Evolutionary conservation across 2,888 invertebrate species (phyloP), one percentile per base, ranked within the genome.

Genomic region (Julus scandinavius): DNA sequence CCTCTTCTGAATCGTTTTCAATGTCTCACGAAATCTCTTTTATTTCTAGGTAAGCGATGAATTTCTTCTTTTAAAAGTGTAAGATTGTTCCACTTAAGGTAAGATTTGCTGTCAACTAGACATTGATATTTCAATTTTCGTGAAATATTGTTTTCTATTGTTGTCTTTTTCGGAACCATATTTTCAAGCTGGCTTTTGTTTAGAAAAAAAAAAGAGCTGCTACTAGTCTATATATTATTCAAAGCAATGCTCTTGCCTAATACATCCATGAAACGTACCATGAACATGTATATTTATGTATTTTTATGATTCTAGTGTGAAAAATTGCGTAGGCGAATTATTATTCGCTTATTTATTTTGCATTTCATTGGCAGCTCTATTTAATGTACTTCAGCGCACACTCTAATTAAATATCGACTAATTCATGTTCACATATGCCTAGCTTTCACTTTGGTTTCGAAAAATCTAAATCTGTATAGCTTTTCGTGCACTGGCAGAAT

Each of bases 351-450:
- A 29, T 72, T 29, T 72, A 72, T 72, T 29, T 72, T 11, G 72
- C 72, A 11, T 29, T 72, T 72, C 72, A 72, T 72, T 72, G 72
- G 72, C 72, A 72, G 72, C 11, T 72, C 72, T 29, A 29, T 72
- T 72, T 72, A 72, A 72, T 72, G 29, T 29, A 72, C 72, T 13
- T n/a, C 72, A 29, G 72, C 38, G 72, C n/a, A 72, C 29, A 7
- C 72, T 29, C 29, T 72, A 72, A 72, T 72, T 72, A 72, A 72
- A 72, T 72, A 72, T 72, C 29, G 72, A 72, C 72, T 72, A 72
- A 72, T 72, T 29, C 29, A 72, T 29, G 72, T 72, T 7, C 72
- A 29, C 11, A 72, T 29, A 29, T 11, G 11, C 3, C 72, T 29
- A 29, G 29, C n/a, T 2, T 7, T 13, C 72, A 11, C 3, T 72